Base-by-base conservation (phyloP, 2,888 invertebrate genomes). In the Oligia fasciuncula region DNA sequence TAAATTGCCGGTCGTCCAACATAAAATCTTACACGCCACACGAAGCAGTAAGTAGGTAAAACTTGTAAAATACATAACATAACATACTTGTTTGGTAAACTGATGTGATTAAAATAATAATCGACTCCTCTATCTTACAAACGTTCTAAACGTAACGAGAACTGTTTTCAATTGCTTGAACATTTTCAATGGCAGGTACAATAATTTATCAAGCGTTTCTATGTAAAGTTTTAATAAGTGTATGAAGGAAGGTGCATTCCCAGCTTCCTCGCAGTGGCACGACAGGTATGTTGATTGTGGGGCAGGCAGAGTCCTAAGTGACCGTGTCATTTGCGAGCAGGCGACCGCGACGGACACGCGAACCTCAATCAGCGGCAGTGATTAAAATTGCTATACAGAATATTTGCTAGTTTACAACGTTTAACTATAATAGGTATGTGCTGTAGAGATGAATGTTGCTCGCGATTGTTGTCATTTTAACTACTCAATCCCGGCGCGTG, bases 261-360 rank as follows among this genome's bases (percentile, higher is more conserved):
- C 35, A 75, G 51, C 54, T 65, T 73, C 43, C 51, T 62, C 43
- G 40, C 73, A 70, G 62, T 72, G 65, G 29, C 46, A 23, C 62
- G 70, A 43, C 75, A 73, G 80, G 76, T 76, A 79, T 74, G 79
- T 66, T 70, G 72, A 83, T 67, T 67, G 73, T 35, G 51, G 74
- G 65, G 35, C 54, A n/a, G 79, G 60, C 70, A 70, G 60, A 70
- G 69, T 67, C 73, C 60, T 17, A 63, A 51, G 84, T 76, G 80
- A 79, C 79, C 80, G 87, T 79, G 84, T 84, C 80, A 79, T 79
- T 75, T 62, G 76, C n/a, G 76, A 62, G 51, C 84, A 84, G 49
- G 87, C 60, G 65, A 85, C 68, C 80, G 84, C 57, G 71, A 87
- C 87, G 43, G 57, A 68, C 84, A 79, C 84, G 87, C 85, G 66